phyloP scores from a whole-genome alignment of 2,113 vertebrate genomes.

The Corythoichthys haematopterus region DNA sequence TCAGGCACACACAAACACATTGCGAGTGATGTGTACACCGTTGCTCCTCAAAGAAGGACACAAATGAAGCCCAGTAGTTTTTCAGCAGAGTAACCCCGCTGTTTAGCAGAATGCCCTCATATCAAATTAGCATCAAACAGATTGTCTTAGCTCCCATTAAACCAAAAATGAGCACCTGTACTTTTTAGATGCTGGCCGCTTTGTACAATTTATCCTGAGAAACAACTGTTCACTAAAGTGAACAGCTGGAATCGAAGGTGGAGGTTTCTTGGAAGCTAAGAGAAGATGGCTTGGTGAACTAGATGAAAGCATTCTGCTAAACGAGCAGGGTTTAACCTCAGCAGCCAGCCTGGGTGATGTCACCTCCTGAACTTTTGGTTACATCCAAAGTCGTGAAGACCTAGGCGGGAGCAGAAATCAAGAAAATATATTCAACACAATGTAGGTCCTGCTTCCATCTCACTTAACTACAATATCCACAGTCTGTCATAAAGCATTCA shows the following conservation, averaged over 20 bases:
- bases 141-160: constrained; percentile 11
- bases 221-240: constrained; percentile 23
- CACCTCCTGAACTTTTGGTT: constrained; percentile 84
- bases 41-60: constrained; percentile 63
- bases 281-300: not conserved
- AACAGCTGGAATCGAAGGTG: constrained; percentile 14
- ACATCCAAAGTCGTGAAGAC: constrained; percentile 87
- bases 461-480: not conserved
- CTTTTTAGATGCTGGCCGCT: not conserved
- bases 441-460: not conserved
- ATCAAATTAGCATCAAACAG: constrained; percentile 10
- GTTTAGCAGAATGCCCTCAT: constrained; percentile 70
- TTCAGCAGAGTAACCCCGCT: constrained; percentile 77
- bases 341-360: constrained; percentile 83
- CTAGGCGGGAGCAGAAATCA: constrained; percentile 53
- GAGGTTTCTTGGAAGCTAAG: not conserved
- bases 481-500: not conserved
- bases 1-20: constrained; percentile 18
- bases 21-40: constrained; percentile 2
- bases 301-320: constrained; percentile 61
- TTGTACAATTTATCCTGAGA: constrained; percentile 38
- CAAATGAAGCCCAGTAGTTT: constrained; percentile 27
- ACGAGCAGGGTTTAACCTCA: constrained; percentile 95
- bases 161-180: not conserved
- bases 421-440: not conserved